Percentiles rank a stretch among this genome's conserved stretches.
Evolutionary conservation across 2,888 invertebrate species (phyloP).

Genomic region (Cynaeus angustus): DNA sequence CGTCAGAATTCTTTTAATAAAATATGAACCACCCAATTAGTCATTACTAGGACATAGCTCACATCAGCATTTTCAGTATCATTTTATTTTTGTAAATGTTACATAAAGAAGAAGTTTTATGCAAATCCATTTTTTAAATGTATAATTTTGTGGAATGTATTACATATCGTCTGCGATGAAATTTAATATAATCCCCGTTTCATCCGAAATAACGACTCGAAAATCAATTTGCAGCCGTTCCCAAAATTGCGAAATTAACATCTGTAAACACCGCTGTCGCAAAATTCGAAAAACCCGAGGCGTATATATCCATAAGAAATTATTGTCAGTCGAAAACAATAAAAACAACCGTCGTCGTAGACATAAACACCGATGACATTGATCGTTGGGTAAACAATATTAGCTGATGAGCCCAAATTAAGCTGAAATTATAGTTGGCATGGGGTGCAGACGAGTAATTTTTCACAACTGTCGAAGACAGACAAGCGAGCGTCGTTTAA

Average conservation of each 20-base stretch:
- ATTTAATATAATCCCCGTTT: too few species aligned
- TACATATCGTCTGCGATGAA: too few species aligned
- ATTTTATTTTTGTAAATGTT: too few species aligned
- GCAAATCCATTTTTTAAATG: too few species aligned
- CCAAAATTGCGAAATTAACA: background rate
- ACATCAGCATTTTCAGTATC: too few species aligned
- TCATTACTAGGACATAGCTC: too few species aligned
- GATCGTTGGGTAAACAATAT: conserved; percentile 20
- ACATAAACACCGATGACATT: conserved; percentile 20
- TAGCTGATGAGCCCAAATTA: conserved; percentile 24
- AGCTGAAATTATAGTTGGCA: conserved; percentile 8
- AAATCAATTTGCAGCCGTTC: too few species aligned
- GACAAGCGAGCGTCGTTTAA: conserved; percentile 7
- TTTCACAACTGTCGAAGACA: conserved; percentile 1
- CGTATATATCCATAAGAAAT: background rate
- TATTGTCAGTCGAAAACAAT: conserved; percentile 5
- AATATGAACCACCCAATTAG: too few species aligned
- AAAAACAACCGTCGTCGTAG: conserved; percentile 1
- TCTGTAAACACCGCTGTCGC: background rate
- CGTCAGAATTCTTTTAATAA: too few species aligned
- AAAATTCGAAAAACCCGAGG: conserved; percentile 5
- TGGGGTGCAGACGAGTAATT: conserved; percentile 25
- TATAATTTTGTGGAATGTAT: too few species aligned
- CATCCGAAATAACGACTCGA: too few species aligned
- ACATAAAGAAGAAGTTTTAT: too few species aligned